Percentiles rank a stretch among this genome's conserved stretches.
Evolutionary conservation across 2,797 vertebrate genomes (phyloP).

Genomic region (Oryzias dopingdopingensis): DNA sequence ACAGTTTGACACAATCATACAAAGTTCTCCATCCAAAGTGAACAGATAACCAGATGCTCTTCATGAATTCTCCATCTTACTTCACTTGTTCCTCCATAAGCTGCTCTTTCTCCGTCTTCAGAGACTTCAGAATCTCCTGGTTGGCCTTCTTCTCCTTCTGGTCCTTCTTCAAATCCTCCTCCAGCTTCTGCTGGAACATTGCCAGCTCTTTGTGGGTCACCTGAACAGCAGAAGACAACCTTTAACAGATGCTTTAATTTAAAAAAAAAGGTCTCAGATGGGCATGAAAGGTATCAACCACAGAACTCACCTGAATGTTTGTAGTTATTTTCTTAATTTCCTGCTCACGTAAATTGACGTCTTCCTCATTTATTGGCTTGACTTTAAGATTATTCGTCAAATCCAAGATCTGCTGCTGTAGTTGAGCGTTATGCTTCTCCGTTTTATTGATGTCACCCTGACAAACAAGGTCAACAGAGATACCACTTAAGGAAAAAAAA

Average conservation of each 20-base stretch:
- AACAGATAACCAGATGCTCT: background rate
- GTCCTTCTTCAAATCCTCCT: constrained; percentile 84
- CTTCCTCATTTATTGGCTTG: constrained; percentile 49
- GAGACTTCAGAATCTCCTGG: constrained; percentile 80
- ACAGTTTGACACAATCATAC: background rate
- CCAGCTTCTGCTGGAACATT: constrained; percentile 84
- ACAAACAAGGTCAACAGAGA: background rate
- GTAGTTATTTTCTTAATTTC: constrained; percentile 63
- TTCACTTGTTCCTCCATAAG: constrained; percentile 67
- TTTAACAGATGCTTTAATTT: background rate
- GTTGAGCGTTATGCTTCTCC: constrained; percentile 69
- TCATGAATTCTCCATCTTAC: constrained; percentile 47
- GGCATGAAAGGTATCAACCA: fast-evolving
- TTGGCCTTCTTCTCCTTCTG: constrained; percentile 89
- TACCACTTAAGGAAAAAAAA: background rate
- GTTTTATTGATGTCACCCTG: constrained; percentile 84
- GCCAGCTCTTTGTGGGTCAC: constrained; percentile 83
- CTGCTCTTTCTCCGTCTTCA: constrained; percentile 79
- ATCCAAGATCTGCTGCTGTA: constrained; percentile 72
- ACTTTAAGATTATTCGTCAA: constrained; percentile 53
- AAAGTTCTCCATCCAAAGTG: background rate
- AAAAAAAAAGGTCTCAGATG: too few species aligned
- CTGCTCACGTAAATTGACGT: constrained; percentile 58
- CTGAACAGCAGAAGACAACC: constrained; percentile 57
- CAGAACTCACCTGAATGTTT: constrained; percentile 75